These are phyloP conservation scores for Nyctereutes procyonoides DNA, from an alignment of 2,113 vertebrate genomes.

Conservation along the genomic window DNA sequence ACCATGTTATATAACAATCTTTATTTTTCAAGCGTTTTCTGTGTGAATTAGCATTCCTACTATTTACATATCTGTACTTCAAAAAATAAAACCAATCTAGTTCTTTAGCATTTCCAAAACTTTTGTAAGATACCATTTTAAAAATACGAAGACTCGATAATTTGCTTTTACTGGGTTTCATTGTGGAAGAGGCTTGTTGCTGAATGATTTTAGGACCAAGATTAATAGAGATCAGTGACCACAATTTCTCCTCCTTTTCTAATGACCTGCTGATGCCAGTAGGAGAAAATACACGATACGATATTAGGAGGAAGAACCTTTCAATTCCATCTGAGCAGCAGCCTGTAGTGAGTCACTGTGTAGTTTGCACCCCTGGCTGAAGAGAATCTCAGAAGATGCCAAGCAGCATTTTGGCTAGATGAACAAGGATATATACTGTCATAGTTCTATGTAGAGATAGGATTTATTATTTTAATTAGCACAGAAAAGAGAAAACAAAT, in stretches of 20 bases:
- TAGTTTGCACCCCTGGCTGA: background rate
- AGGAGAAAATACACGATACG: background rate
- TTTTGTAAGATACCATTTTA: background rate
- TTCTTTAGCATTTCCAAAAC: background rate
- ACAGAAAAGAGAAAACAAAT: slow-evolving; percentile 18
- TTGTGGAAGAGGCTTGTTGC: background rate
- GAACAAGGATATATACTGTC: background rate
- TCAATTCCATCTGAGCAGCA: background rate
- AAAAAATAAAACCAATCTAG: background rate
- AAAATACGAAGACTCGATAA: background rate
- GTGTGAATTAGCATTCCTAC: background rate
- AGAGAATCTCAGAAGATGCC: background rate
- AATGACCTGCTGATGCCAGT: background rate
- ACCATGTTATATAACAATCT: background rate
- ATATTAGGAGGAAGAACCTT: background rate
- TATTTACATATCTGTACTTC: background rate
- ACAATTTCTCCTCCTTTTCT: background rate
- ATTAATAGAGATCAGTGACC: background rate
- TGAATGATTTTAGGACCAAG: background rate
- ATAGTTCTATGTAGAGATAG: background rate
- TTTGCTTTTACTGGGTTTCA: background rate
- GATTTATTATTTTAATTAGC: slow-evolving; percentile 66
- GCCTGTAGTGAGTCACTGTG: background rate
- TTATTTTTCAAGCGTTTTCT: background rate
- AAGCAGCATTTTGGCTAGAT: background rate